phyloP scores from a whole-genome alignment of 1,140 invertebrate genomes.

The Cheumatopsyche charites region DNA sequence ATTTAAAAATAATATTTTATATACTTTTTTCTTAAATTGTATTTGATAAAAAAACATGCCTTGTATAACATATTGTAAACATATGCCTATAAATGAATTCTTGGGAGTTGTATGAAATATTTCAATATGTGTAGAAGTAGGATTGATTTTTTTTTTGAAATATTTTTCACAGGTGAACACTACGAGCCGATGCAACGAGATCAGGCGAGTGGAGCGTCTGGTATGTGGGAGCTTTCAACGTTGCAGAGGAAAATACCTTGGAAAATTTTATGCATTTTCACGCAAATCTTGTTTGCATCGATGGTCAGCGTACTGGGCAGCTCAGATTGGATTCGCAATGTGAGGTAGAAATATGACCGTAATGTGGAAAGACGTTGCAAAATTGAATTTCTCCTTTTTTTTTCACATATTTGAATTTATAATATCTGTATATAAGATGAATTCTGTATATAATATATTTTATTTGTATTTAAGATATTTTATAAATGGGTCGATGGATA shows the following conservation, averaged over 20 bases:
- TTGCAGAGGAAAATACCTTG: not conserved
- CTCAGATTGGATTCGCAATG: conserved; percentile 26
- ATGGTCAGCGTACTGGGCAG: not conserved
- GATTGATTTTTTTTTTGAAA: not conserved
- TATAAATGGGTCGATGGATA: no score
- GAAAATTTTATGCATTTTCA: conserved; percentile 12
- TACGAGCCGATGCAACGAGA: conserved; percentile 47
- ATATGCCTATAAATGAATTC: no score
- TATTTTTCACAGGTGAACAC: conserved; percentile 42
- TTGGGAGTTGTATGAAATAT: no score
- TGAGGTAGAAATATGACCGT: conserved; percentile 17
- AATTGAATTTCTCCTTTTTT: not conserved
- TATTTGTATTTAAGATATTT: no score
- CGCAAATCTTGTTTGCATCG: conserved; percentile 10
- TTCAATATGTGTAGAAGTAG: no score
- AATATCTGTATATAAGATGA: conserved; percentile 3
- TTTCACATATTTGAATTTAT: conserved; percentile 12
- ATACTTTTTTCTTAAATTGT: no score
- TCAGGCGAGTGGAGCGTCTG: conserved; percentile 32
- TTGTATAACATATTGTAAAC: no score
- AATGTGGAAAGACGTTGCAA: not conserved
- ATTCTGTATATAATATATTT: not conserved
- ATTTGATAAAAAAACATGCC: no score
- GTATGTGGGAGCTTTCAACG: not conserved
- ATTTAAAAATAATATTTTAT: no score